A percentile compares a stretch with the other conserved stretches of the same genome.
phyloP scores from a whole-genome alignment of 1,140 invertebrate genomes.

The Cepaea nemoralis region DNA sequence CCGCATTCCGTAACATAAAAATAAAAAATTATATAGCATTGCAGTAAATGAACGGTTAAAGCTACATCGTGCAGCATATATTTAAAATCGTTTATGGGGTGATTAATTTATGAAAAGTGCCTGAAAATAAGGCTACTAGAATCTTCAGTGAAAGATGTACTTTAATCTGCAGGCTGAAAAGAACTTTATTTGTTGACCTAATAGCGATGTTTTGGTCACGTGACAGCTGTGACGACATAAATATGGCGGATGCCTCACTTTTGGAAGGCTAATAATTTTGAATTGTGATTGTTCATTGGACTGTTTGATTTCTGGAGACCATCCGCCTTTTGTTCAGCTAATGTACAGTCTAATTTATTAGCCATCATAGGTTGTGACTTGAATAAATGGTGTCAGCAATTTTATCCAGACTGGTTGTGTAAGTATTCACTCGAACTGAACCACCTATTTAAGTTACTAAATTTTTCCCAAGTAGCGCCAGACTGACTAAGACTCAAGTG shows the following conservation, averaged over 20 bases:
- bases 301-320: background rate
- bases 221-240: conserved; percentile 47
- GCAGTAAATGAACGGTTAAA: too few relatives aligned
- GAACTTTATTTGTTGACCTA: conserved; percentile 18
- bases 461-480: too few relatives aligned
- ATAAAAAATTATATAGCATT: background rate
- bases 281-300: background rate
- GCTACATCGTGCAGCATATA: too few relatives aligned
- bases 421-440: conserved; percentile 75
- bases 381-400: conserved; percentile 81
- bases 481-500: too few relatives aligned
- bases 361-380: background rate
- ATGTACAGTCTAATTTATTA: background rate
- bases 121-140: too few relatives aligned
- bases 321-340: background rate
- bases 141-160: too few relatives aligned
- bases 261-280: conserved; percentile 4
- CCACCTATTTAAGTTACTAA: too few relatives aligned
- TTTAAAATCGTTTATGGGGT: too few relatives aligned
- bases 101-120: too few relatives aligned
- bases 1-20: conserved; percentile 2
- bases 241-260: conserved; percentile 44
- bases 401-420: conserved; percentile 82
- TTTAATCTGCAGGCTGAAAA: too few relatives aligned
- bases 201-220: conserved; percentile 51